Conservation (phyloP, 2,797 vertebrate genomes). For the Lepus oiostolus region DNA sequence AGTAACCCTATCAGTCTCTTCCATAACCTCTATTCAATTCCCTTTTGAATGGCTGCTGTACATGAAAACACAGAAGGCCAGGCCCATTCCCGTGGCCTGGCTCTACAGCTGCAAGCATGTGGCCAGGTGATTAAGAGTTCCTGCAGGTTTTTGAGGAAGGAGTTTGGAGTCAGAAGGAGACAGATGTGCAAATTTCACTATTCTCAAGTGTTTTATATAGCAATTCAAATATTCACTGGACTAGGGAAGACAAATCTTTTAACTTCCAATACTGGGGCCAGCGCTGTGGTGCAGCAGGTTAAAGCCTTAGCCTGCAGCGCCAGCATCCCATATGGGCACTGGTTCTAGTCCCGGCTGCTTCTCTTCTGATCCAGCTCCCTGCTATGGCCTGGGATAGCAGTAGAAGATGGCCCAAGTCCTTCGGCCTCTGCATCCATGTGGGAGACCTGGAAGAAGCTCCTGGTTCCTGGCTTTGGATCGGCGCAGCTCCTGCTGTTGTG, state of each 20-base stretch:
- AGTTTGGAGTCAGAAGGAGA: constrained; percentile 32
- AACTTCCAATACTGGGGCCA: not conserved
- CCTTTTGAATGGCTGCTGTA: not conserved
- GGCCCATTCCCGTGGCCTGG: not conserved
- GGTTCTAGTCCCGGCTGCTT: too few relatives aligned
- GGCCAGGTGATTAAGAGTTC: constrained; percentile 22
- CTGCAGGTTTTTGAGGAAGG: constrained; percentile 23
- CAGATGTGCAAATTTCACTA: not conserved
- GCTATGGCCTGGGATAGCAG: too few relatives aligned
- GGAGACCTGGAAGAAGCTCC: too few relatives aligned
- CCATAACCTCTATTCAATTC: constrained; percentile 64
- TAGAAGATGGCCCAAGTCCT: too few relatives aligned
- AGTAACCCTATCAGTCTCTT: constrained; percentile 52
- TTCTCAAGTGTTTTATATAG: constrained; percentile 7
- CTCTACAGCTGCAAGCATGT: constrained; percentile 50
- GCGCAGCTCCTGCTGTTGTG: too few relatives aligned
- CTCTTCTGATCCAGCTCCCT: too few relatives aligned
- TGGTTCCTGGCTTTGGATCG: too few relatives aligned
- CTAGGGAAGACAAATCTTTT: constrained; percentile 45
- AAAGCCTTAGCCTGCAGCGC: too few relatives aligned
- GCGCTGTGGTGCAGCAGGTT: too few relatives aligned
- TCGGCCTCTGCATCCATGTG: too few relatives aligned
- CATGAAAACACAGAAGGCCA: constrained; percentile 29
- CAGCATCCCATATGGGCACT: too few relatives aligned
- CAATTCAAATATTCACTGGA: constrained; percentile 34